phyloP scores from a whole-genome alignment of 1,140 invertebrate genomes.

The Bombus difficillimus region DNA sequence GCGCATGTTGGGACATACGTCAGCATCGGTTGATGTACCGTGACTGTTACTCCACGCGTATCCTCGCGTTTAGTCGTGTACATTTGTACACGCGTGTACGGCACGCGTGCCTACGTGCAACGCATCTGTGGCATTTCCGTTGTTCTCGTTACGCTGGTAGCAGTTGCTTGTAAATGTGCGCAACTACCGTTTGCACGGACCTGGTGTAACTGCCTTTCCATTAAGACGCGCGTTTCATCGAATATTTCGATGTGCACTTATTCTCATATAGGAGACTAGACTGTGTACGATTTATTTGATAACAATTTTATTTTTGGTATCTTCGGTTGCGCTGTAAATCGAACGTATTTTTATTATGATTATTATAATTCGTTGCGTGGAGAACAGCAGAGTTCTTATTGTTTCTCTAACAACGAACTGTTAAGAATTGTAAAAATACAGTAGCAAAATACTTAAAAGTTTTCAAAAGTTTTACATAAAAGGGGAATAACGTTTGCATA shows the following conservation, averaged over 20 bases:
- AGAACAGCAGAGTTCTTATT: too few relatives aligned
- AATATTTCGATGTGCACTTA: too few relatives aligned
- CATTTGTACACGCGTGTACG: neutral
- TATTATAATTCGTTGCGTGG: too few relatives aligned
- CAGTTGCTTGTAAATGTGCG: conserved; percentile 26
- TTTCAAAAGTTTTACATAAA: neutral
- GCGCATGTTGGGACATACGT: conserved; percentile 66
- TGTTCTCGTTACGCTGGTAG: neutral
- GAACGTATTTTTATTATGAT: neutral
- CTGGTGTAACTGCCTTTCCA: neutral
- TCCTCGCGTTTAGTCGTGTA: neutral
- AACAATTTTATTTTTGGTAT: neutral
- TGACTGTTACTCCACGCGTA: conserved; percentile 28
- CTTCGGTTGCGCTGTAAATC: neutral
- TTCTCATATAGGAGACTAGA: neutral
- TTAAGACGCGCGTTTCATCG: neutral
- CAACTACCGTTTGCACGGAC: neutral
- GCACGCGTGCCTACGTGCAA: neutral
- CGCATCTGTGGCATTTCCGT: conserved; percentile 35
- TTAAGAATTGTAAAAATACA: too few relatives aligned
- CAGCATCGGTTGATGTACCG: conserved; percentile 55
- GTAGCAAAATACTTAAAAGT: neutral
- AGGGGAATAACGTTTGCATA: neutral
- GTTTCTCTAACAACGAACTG: too few relatives aligned
- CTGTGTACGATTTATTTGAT: too few relatives aligned